A percentile compares a stretch with the other conserved stretches of the same genome.
These are phyloP conservation scores for Eremophila alpestris DNA, from an alignment of 2,797 vertebrate genomes.

Conservation along the genomic window DNA sequence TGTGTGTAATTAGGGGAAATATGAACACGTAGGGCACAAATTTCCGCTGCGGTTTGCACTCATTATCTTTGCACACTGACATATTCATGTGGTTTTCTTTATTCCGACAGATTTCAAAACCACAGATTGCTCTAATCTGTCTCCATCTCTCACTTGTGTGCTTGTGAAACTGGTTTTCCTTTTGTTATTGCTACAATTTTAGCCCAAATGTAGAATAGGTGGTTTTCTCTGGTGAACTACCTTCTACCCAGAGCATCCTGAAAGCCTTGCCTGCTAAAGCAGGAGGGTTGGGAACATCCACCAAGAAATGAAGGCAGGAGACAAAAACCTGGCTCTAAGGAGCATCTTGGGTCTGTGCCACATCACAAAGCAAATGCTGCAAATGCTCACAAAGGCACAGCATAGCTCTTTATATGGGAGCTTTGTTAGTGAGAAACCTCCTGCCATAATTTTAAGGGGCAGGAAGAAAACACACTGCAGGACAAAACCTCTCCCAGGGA, in stretches of 20 bases:
- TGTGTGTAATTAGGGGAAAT: neutral
- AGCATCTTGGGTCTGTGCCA: neutral
- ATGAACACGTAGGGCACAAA: neutral
- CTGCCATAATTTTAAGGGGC: neutral
- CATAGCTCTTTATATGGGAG: neutral
- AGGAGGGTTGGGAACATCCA: neutral
- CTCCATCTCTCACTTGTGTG: neutral
- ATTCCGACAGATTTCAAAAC: constrained; percentile 13
- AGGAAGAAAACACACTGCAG: neutral
- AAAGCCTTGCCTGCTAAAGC: neutral
- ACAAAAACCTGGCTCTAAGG: neutral
- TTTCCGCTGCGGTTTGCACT: neutral
- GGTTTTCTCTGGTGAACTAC: neutral
- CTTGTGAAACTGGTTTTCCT: neutral
- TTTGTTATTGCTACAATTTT: neutral
- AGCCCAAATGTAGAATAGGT: neutral
- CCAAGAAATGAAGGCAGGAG: neutral
- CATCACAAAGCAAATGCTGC: neutral
- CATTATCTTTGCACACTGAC: neutral
- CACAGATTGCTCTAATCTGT: constrained; percentile 18
- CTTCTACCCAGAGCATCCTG: neutral
- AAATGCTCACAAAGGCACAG: neutral
- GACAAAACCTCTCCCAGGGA: neutral
- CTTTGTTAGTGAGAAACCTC: neutral
- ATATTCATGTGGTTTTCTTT: neutral